Percentiles rank a stretch among this genome's conserved stretches.
Evolutionary conservation across 2,888 invertebrate genomes (phyloP).

Genomic region (Arrhopalites spinosus): DNA sequence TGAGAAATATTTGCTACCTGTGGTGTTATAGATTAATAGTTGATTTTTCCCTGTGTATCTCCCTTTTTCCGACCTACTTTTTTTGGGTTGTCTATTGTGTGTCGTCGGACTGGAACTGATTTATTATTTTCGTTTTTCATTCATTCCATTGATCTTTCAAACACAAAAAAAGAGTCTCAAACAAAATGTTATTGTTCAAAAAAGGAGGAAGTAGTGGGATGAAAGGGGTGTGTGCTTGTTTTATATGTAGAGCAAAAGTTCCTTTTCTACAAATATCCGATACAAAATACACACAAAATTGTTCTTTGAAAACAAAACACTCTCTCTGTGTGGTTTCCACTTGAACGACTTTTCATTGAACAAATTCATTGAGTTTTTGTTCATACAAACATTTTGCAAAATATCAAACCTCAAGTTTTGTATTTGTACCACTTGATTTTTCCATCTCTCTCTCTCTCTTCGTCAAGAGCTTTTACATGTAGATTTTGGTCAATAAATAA

Average conservation of each 20-base stretch:
- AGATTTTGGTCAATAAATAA: too few species aligned
- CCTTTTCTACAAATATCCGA: not conserved
- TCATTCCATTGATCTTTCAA: constrained; percentile 21
- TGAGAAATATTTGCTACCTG: too few species aligned
- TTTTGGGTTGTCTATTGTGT: constrained; percentile 18
- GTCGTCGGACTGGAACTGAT: constrained; percentile 20
- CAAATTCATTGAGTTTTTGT: too few species aligned
- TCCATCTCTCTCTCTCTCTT: too few species aligned
- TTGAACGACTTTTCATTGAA: too few species aligned
- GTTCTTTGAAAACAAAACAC: too few species aligned
- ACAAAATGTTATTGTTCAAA: constrained; percentile 2
- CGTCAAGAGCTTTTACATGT: too few species aligned
- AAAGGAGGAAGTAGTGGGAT: not conserved
- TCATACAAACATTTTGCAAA: not conserved
- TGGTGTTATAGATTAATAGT: too few species aligned
- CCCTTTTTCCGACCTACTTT: constrained; percentile 3
- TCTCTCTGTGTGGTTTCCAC: too few species aligned
- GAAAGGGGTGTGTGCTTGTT: not conserved
- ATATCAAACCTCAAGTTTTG: not conserved
- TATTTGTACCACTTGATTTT: not conserved
- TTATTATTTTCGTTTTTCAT: constrained; percentile 16
- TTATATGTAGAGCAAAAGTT: not conserved
- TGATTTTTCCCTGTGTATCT: not conserved
- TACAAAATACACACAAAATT: too few species aligned
- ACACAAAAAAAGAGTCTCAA: not conserved